phyloP scores from a whole-genome alignment of 2,797 vertebrate genomes.

The Lagorchestes hirsutus region DNA sequence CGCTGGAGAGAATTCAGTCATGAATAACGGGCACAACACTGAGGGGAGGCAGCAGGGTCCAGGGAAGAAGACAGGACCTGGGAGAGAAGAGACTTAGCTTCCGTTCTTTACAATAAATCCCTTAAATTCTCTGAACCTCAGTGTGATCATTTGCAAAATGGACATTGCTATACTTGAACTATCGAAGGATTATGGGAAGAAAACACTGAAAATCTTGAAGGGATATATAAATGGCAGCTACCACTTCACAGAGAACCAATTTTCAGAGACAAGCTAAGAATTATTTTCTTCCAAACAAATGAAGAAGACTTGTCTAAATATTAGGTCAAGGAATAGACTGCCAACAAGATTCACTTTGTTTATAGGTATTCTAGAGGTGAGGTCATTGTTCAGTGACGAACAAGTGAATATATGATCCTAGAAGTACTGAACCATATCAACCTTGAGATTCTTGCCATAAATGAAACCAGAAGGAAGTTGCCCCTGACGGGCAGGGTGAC shows the following conservation, averaged over 20 bases:
- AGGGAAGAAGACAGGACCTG: too few relatives aligned
- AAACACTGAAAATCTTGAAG: not conserved
- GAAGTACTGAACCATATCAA: not conserved
- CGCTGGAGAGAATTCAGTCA: too few relatives aligned
- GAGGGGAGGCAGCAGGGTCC: too few relatives aligned
- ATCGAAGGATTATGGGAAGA: not conserved
- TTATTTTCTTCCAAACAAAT: not conserved
- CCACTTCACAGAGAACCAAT: not conserved
- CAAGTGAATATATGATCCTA: too few relatives aligned
- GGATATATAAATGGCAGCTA: too few relatives aligned
- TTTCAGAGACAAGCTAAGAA: not conserved
- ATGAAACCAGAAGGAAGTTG: not conserved
- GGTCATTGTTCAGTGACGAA: not conserved
- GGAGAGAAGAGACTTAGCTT: not conserved
- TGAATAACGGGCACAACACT: too few relatives aligned
- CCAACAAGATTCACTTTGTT: not conserved
- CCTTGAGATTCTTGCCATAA: not conserved
- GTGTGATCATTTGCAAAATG: not conserved
- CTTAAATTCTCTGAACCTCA: not conserved
- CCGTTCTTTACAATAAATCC: not conserved
- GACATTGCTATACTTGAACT: not conserved
- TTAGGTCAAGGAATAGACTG: not conserved
- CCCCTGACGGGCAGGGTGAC: not conserved
- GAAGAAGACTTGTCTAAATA: not conserved
- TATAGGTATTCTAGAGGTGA: not conserved